Evolutionary conservation across 2,888 invertebrate genomes (phyloP).

Genomic region (Yponomeuta malinellus): DNA sequence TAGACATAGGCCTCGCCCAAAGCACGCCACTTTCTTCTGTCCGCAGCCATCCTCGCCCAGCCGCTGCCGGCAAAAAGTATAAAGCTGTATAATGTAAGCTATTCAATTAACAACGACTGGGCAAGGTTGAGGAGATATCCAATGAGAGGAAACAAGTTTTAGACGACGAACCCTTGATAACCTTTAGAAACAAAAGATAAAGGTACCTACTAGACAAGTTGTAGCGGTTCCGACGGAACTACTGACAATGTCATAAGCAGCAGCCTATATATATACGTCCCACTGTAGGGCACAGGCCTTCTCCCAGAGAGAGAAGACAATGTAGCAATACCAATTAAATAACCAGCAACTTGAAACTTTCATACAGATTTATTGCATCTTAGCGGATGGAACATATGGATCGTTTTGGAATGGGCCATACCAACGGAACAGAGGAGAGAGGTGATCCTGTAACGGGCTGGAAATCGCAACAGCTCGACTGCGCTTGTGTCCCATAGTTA

Average conservation of each 20-base stretch:
- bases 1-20: too few relatives aligned
- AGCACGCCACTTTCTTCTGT: too few relatives aligned
- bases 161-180: slow-evolving; percentile 23
- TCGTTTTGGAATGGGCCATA: not conserved
- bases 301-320: too few relatives aligned
- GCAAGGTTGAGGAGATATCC: too few relatives aligned
- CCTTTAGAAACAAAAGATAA: slow-evolving; percentile 28
- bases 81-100: too few relatives aligned
- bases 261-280: too few relatives aligned
- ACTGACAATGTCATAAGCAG: not conserved
- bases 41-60: too few relatives aligned
- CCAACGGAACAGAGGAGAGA: too few relatives aligned
- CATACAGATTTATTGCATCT: not conserved
- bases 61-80: too few relatives aligned
- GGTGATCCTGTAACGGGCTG: not conserved
- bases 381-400: not conserved
- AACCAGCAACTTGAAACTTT: not conserved
- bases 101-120: too few relatives aligned
- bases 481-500: slow-evolving; percentile 20
- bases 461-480: not conserved
- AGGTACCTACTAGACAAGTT: slow-evolving; percentile 19
- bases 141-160: too few relatives aligned
- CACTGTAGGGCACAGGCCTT: too few relatives aligned
- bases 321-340: slow-evolving; percentile 12
- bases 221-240: slow-evolving; percentile 26